These are phyloP conservation scores for Cyanoderma ruficeps DNA, from an alignment of 2,113 vertebrate genomes.

Conservation along the genomic window DNA sequence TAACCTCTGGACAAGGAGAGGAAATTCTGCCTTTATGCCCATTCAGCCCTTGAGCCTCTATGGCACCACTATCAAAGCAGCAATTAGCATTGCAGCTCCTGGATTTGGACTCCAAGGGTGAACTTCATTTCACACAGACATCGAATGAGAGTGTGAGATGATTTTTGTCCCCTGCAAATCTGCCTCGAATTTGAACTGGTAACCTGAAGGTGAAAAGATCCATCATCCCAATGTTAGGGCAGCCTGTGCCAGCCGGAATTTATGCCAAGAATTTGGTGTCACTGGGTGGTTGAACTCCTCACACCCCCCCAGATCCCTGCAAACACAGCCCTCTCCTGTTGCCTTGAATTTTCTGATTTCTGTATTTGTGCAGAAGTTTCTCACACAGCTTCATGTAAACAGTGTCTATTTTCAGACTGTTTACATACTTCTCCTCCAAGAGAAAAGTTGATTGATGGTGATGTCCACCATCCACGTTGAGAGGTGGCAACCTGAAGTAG, in stretches of 20 bases:
- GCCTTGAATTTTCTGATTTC: too few relatives aligned
- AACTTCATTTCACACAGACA: conserved; percentile 14
- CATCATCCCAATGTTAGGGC: not conserved
- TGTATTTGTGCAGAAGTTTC: too few relatives aligned
- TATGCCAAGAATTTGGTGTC: not conserved
- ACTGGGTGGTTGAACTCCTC: not conserved
- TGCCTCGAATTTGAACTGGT: not conserved
- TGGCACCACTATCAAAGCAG: not conserved
- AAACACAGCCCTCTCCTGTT: not conserved
- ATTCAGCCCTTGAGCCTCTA: not conserved
- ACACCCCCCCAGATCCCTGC: not conserved
- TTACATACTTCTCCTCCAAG: too few relatives aligned
- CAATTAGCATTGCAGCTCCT: conserved; percentile 28
- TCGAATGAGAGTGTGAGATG: not conserved
- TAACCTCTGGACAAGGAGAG: not conserved
- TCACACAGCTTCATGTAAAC: too few relatives aligned
- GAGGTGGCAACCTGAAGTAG: too few relatives aligned
- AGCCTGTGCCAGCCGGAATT: not conserved
- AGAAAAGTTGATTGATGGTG: too few relatives aligned
- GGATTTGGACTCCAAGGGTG: conserved; percentile 36
- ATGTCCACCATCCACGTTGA: too few relatives aligned
- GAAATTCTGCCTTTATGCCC: not conserved
- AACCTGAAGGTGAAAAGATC: not conserved
- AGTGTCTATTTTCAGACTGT: too few relatives aligned
- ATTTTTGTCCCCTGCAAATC: not conserved